Evolutionary conservation across 2,888 invertebrate genomes (phyloP), one percentile per base, ranked within the genome.

Genomic region (Drosophila subsilvestris): DNA sequence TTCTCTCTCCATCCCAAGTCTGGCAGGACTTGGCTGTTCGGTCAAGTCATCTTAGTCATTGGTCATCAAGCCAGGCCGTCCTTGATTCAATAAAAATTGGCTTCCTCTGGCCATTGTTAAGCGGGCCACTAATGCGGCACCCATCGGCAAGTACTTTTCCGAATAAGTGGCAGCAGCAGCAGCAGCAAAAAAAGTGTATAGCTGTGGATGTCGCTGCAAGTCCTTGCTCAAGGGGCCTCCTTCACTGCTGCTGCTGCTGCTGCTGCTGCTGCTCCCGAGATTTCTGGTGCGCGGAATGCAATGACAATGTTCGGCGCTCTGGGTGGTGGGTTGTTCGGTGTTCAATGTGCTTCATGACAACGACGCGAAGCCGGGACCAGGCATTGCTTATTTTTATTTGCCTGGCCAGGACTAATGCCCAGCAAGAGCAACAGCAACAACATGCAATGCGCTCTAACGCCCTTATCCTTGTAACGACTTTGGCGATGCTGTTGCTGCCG

Each of bases 341-440:
- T 80, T 87, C 85, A 81, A 87, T 87, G 77, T 70, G 79, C 67
- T 84, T 63, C 85, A 65, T 80, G 86, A 84, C 62, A 71, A 71
- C 45, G 62, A 42, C 55, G 57, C 49, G 53, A 22, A 63, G 59
- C 68, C 79, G 75, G 62, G 69, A 37, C 67, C 74, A 74, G 86
- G 73, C 80, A 74, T 82, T 88, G 88, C 83, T 86, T 83, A 83
- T 88, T 88, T 88, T 86, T 88, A 88, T 84, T 84, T 83, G 86
- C 86, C 83, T 74, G 75, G 86, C 61, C 67, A 88, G 71, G 66
- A 83, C 88, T 83, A 83, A 83, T 83, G 80, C 88, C 63, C 77
- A 65, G 68, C 71, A 67, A 32, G 60, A 70, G 22, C 59, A 72
- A 18, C 72, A 63, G n/a, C 66, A 60, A 32, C 56, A 60, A 51